Base-by-base conservation (phyloP, 2,888 invertebrate species). In the Acleris laterana region DNA sequence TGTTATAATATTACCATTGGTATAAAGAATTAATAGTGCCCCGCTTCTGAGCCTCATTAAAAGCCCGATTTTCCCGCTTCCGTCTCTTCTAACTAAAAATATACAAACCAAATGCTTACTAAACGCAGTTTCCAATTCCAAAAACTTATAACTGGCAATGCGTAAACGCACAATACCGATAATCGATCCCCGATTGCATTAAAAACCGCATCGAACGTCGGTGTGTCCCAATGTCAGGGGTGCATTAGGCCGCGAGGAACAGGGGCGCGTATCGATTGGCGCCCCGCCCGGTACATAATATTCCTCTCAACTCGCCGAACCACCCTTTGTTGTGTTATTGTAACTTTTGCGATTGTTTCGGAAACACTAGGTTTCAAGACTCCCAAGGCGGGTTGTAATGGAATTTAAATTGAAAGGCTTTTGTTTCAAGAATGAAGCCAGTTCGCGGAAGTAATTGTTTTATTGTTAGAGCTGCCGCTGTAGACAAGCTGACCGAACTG, bases 201-300 rank as follows among this genome's bases (percentile, higher is more conserved):
- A n/a, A 19, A 32, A 52, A 16, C 28, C 22, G 19, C 52, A 52
- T 28, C 5, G 3, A 16, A n/a, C n/a, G n/a, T 22, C 63, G 25
- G 73, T 69, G 73, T 71, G 70, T 69, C 73, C 68, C 68, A 63
- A 73, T 71, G 73, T 71, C 72, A 73, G 86, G 89, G 89, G 89
- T 89, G 88, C 88, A 88, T 86, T 88, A 86, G 88, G 83, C 84
- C 83, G 81, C 56, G 75, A 70, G 72, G 46, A 46, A 77, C 76
- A 85, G 88, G 91, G 90, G 89, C 85, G 90, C 79, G 82, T 90
- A 92, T 92, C 90, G 91, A 92, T 91, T 90, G 84, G 81, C 76
- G 68, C 77, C 80, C 78, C 71, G 80, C 72, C 79, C 76, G 74
- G 76, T 82, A 81, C 79, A 84, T 83, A 78, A 80, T 83, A 84